A percentile compares a stretch with the other conserved stretches of the same genome.
These are phyloP conservation scores for Urocynchramus pylzowi DNA, from an alignment of 2,113 vertebrate species.

Conservation along the genomic window DNA sequence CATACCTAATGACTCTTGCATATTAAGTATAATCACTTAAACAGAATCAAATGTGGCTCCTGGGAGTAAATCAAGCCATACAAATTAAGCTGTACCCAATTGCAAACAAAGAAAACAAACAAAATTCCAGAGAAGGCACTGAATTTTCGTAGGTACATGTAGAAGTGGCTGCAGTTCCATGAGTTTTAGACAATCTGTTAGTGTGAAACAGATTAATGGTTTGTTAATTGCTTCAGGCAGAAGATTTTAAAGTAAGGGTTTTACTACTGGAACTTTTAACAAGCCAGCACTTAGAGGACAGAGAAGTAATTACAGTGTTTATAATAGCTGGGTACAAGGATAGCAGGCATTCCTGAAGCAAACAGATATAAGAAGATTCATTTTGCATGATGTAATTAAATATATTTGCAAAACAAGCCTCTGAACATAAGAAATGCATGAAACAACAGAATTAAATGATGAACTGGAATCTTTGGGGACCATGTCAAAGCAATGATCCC, in stretches of 20 bases:
- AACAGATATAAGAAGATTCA: background rate
- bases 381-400: background rate
- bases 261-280: slow-evolving; percentile 48
- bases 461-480: background rate
- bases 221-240: slow-evolving; percentile 32
- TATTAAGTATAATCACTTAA: slow-evolving; percentile 31
- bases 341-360: slow-evolving; percentile 6
- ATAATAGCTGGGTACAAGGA: background rate
- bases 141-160: background rate
- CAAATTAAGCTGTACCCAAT: background rate
- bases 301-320: slow-evolving; percentile 50
- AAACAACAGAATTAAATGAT: background rate
- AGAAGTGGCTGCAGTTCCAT: background rate
- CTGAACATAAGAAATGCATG: background rate
- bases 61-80: background rate
- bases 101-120: slow-evolving; percentile 19
- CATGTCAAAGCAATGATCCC: background rate
- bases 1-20: slow-evolving; percentile 15
- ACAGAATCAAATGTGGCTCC: slow-evolving; percentile 1
- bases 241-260: slow-evolving; percentile 27
- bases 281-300: slow-evolving; percentile 38
- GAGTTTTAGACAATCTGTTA: background rate
- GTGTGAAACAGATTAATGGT: slow-evolving; percentile 23
- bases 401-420: background rate
- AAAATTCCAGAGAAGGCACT: background rate